Conservation (phyloP, 2,113 vertebrate species). For the Martes martes region DNA sequence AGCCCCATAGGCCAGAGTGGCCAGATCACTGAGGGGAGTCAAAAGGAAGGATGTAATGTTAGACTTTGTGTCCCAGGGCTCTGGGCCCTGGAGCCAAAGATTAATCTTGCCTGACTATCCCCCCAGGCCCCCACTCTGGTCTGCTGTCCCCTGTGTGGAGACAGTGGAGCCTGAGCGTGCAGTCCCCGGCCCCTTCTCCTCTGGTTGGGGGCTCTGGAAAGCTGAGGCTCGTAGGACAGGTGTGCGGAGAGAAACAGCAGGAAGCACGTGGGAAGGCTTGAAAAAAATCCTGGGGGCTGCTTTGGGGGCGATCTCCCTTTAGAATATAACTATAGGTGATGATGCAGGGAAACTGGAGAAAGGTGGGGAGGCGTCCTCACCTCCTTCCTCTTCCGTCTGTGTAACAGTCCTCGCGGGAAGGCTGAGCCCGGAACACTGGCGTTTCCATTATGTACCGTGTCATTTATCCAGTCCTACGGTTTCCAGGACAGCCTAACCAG, state of each 20-base stretch:
- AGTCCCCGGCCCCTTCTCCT: neutral
- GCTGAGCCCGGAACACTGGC: neutral
- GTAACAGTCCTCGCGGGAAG: neutral
- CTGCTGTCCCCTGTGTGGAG: neutral
- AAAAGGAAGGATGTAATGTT: neutral
- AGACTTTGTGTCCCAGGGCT: neutral
- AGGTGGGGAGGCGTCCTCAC: neutral
- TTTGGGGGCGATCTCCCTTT: neutral
- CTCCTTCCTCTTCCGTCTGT: neutral
- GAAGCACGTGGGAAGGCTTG: neutral
- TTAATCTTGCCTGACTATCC: neutral
- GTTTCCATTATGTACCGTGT: neutral
- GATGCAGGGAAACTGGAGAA: neutral
- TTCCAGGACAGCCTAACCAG: neutral
- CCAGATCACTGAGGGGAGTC: neutral
- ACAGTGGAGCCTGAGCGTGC: fast-evolving
- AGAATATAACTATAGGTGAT: neutral
- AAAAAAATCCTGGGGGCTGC: neutral
- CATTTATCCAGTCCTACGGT: neutral
- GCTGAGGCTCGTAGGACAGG: neutral
- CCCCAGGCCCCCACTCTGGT: neutral
- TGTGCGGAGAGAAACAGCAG: neutral
- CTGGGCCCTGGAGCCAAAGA: neutral
- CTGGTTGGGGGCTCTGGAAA: neutral
- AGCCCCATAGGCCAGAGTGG: neutral